phyloP scores from a whole-genome alignment of 1,140 invertebrate species.

The Drosophila ananassae region DNA sequence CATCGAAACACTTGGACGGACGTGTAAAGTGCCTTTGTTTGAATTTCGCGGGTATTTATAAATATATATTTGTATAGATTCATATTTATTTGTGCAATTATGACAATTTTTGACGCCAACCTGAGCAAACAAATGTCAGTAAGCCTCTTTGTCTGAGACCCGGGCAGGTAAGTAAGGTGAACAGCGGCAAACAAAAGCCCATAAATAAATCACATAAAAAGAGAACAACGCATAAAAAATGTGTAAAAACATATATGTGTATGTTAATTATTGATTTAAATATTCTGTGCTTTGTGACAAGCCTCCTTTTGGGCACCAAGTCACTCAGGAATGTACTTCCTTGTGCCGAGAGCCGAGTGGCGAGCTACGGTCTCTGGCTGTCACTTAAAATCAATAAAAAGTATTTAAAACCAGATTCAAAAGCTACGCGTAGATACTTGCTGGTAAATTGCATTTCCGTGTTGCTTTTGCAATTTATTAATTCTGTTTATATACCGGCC shows the following conservation, averaged over 20 bases:
- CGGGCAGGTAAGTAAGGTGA: slow-evolving; percentile 13
- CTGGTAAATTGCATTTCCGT: slow-evolving; percentile 57
- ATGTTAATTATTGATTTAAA: slow-evolving; percentile 39
- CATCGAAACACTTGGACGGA: slow-evolving; percentile 6
- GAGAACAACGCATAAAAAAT: slow-evolving; percentile 36
- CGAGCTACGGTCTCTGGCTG: not conserved
- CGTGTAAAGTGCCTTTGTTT: slow-evolving; percentile 62
- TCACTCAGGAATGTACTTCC: slow-evolving; percentile 42
- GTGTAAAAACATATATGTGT: not conserved
- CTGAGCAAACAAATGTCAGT: slow-evolving; percentile 69
- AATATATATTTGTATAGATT: slow-evolving; percentile 35
- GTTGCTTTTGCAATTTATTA: slow-evolving; percentile 54
- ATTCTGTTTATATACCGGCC: slow-evolving; percentile 42
- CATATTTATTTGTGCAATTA: slow-evolving; percentile 77
- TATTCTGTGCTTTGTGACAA: slow-evolving; percentile 47
- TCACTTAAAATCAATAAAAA: slow-evolving; percentile 60
- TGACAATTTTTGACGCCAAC: slow-evolving; percentile 73
- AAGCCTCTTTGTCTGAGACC: slow-evolving; percentile 63
- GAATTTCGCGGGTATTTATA: slow-evolving; percentile 36
- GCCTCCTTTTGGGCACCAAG: slow-evolving; percentile 44
- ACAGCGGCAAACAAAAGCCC: slow-evolving; percentile 35
- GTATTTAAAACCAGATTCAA: slow-evolving; percentile 54
- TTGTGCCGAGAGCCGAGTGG: slow-evolving; percentile 11
- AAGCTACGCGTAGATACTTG: slow-evolving; percentile 51
- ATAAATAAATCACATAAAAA: slow-evolving; percentile 57